phyloP scores from a whole-genome alignment of 2,113 vertebrate species.

The Rhynchopsitta pachyrhyncha region DNA sequence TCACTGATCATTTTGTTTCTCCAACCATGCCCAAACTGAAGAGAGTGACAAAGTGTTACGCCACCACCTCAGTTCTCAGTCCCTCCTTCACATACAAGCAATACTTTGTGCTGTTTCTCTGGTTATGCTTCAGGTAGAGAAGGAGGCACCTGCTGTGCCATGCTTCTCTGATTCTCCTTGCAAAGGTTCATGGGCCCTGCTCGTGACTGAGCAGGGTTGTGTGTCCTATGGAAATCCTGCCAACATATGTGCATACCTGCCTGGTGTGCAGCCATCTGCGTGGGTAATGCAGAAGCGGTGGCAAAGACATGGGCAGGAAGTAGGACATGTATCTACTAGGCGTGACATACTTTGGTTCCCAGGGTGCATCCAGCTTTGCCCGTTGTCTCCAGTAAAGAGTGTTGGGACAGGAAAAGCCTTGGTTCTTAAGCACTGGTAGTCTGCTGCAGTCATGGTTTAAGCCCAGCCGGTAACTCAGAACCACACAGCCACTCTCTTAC shows the following conservation, averaged over 20 bases:
- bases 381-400: neutral
- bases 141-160: neutral
- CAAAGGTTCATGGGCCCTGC: neutral
- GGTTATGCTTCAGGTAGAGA: neutral
- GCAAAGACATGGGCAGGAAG: neutral
- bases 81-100: neutral
- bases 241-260: neutral
- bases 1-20: neutral
- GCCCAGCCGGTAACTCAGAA: neutral
- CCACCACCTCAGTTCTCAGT: neutral
- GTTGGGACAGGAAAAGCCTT: neutral
- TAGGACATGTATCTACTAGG: neutral
- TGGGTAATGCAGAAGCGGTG: neutral
- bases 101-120: neutral
- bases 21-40: neutral
- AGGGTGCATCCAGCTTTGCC: neutral
- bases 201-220: neutral
- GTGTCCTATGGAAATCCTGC: neutral
- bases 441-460: neutral
- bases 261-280: neutral
- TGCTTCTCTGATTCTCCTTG: neutral
- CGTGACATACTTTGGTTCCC: too few species aligned
- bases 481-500: neutral
- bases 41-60: neutral
- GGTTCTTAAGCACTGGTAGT: neutral